phyloP scores from a whole-genome alignment of 2,888 invertebrate species.

The Chloroclystis v-ata region DNA sequence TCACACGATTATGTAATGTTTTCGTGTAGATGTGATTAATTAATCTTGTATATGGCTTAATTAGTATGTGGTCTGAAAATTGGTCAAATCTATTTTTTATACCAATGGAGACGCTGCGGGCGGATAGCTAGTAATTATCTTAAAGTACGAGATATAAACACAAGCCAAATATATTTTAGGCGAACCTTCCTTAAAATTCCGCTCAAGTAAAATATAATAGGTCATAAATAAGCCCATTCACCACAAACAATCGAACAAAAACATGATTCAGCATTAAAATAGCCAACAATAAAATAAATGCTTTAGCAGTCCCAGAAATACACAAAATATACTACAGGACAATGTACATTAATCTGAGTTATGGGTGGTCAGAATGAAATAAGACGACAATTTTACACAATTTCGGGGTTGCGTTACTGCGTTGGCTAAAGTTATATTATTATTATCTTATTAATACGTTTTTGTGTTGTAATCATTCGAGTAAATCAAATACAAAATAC shows the following conservation, averaged over 20 bases:
- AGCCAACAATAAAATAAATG: constrained; percentile 34
- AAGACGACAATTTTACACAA: constrained; percentile 47
- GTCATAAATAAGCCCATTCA: constrained; percentile 15
- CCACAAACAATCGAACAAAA: constrained; percentile 11
- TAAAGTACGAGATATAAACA: no score
- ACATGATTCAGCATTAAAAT: constrained; percentile 20
- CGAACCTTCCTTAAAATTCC: background rate
- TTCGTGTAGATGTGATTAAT: no score
- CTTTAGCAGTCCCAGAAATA: constrained; percentile 22
- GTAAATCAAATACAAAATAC: no score
- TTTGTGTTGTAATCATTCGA: no score
- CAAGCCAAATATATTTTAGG: background rate
- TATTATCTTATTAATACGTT: no score
- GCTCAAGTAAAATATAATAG: constrained; percentile 1
- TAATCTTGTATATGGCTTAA: no score
- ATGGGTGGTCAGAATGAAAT: constrained; percentile 38
- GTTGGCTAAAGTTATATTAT: background rate
- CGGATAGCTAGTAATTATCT: no score
- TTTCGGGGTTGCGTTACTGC: constrained; percentile 13
- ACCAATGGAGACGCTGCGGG: no score
- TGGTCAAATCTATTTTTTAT: no score
- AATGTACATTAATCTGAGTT: constrained; percentile 36
- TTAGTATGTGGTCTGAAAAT: no score
- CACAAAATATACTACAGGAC: constrained; percentile 22
- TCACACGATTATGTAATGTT: no score